Conservation (phyloP, 2,113 vertebrate species). For the Nothocercus julius region DNA sequence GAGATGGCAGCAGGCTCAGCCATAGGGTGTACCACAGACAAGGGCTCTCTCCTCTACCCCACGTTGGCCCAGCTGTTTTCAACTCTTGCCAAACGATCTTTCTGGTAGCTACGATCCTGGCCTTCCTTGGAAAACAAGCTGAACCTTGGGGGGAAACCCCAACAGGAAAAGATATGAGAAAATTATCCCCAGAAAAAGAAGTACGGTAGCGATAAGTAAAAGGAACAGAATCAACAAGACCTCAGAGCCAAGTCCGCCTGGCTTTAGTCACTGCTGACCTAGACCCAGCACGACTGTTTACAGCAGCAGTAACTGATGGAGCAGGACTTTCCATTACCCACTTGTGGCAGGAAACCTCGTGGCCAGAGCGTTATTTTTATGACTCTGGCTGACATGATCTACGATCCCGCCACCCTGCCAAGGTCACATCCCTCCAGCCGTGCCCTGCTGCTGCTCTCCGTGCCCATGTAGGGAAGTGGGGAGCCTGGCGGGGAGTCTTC, state of each 20-base stretch:
- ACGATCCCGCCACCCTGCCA: fast-evolving
- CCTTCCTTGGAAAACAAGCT: neutral
- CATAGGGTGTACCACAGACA: neutral
- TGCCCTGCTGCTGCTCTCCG: neutral
- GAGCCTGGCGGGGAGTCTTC: too few species aligned
- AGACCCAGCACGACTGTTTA: too few species aligned
- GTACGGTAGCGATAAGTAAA: fast-evolving
- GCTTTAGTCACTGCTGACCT: neutral
- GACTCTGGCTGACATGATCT: neutral
- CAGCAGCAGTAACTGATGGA: too few species aligned
- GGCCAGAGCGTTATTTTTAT: neutral
- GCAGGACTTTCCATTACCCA: neutral
- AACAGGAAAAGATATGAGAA: neutral
- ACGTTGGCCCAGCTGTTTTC: neutral
- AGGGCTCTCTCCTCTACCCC: fast-evolving
- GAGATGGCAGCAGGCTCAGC: neutral
- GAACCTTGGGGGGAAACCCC: fast-evolving
- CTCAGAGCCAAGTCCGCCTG: neutral
- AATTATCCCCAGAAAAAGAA: neutral
- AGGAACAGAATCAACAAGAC: neutral
- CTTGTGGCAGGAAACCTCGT: neutral
- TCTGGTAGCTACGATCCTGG: neutral
- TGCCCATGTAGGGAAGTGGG: neutral
- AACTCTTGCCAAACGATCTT: fast-evolving
- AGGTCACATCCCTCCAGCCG: neutral